These are phyloP conservation scores for Odontothrips loti DNA, from an alignment of 2,888 invertebrate genomes.

Conservation along the genomic window DNA sequence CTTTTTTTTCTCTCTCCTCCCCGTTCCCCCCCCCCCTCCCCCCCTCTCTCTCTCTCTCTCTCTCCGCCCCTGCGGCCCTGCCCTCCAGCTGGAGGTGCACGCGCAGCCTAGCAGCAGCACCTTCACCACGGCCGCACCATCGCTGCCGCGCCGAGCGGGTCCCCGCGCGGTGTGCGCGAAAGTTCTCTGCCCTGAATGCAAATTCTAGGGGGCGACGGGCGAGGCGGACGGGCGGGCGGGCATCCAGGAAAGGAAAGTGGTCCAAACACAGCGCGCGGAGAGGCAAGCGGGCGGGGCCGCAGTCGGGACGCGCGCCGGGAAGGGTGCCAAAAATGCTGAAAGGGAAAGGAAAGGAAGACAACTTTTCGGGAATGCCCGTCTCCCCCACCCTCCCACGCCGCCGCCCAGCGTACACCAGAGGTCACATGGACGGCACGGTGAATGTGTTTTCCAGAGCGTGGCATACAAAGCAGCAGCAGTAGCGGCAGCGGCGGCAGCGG, in stretches of 20 bases:
- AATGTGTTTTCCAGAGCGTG: no score
- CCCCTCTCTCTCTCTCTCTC: slow-evolving; percentile 3
- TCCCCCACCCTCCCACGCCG: no score
- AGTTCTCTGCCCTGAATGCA: background rate
- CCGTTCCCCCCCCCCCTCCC: background rate
- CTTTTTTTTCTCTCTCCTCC: background rate
- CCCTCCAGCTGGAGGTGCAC: background rate
- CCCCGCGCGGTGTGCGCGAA: slow-evolving; percentile 2
- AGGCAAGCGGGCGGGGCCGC: background rate
- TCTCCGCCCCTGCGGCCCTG: background rate
- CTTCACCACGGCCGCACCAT: background rate
- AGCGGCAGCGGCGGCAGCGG: no score
- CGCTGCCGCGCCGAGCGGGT: no score
- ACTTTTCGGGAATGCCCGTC: background rate
- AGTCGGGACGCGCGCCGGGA: background rate
- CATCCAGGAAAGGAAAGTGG: no score
- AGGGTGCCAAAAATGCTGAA: slow-evolving; percentile 4
- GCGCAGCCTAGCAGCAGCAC: background rate
- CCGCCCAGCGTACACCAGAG: no score
- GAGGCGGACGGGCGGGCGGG: background rate
- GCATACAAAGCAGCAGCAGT: no score
- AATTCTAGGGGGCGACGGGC: background rate
- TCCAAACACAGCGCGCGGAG: background rate
- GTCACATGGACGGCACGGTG: no score
- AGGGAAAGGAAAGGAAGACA: slow-evolving; percentile 6